Percentiles rank a stretch among this genome's conserved stretches.
Conservation (phyloP, 2,113 vertebrate genomes). For the Climacteris rufus region DNA sequence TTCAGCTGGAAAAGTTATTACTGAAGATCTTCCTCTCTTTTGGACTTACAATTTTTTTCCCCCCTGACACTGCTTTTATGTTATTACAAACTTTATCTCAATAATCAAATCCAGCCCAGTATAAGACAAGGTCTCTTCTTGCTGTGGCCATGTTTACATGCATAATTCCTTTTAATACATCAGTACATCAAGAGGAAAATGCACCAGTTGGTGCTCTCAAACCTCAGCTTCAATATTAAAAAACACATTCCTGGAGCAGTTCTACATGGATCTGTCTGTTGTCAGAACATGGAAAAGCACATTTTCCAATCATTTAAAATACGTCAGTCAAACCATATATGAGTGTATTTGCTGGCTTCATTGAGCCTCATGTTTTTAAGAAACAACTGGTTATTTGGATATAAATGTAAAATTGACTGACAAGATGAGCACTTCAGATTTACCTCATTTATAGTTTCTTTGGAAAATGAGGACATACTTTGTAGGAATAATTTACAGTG, state of each 20-base stretch:
- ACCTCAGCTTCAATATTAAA: constrained; percentile 20
- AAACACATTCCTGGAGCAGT: background rate
- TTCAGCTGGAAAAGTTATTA: background rate
- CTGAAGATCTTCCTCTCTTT: constrained; percentile 19
- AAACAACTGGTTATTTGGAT: background rate
- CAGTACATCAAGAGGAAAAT: constrained; percentile 1
- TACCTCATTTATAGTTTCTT: background rate
- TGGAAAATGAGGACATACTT: background rate
- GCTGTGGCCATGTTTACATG: constrained; percentile 21
- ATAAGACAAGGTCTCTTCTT: constrained; percentile 26
- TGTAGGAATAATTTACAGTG: background rate
- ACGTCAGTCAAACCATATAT: background rate
- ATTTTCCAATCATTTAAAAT: background rate
- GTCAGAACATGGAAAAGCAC: background rate
- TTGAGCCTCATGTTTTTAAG: background rate
- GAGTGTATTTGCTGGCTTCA: background rate
- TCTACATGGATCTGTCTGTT: background rate
- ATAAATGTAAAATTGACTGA: background rate
- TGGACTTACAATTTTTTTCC: background rate
- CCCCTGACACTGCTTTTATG: background rate
- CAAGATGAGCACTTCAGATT: background rate
- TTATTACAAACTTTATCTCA: constrained; percentile 5
- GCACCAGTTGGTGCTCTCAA: constrained; percentile 6
- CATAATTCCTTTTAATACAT: constrained; percentile 63
- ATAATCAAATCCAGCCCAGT: constrained; percentile 31